Conservation (phyloP, 2,797 vertebrate species). For the Falco cherrug region DNA sequence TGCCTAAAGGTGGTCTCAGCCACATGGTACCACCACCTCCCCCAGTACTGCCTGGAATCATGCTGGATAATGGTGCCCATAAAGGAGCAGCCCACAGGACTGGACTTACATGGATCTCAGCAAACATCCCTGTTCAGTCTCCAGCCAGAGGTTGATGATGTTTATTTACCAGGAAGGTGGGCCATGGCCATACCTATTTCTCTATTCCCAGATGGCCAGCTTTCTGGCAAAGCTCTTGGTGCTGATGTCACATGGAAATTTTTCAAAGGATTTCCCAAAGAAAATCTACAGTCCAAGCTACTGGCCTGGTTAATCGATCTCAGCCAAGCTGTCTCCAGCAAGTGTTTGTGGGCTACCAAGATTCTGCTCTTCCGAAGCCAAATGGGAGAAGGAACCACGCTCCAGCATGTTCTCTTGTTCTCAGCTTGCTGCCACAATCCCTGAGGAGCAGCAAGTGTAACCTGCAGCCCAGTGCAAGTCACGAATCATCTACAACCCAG, state of each 20-base stretch:
- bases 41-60: neutral
- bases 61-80: accelerated
- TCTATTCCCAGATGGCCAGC: neutral
- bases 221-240: neutral
- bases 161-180: no score
- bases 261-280: neutral
- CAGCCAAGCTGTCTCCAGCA: accelerated
- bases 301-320: neutral
- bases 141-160: neutral
- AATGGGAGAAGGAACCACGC: accelerated
- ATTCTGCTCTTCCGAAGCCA: neutral
- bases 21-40: accelerated
- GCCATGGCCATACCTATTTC: neutral
- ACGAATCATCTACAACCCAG: neutral
- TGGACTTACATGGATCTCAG: neutral
- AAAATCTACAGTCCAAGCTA: neutral
- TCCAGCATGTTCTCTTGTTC: neutral
- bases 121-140: neutral
- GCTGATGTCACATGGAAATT: no score
- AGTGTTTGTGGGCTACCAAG: neutral
- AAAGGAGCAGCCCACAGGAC: neutral
- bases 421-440: neutral
- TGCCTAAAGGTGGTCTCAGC: neutral
- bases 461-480: neutral
- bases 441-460: neutral